Evolutionary conservation across 2,888 invertebrate genomes (phyloP).

Genomic region (Coenonympha arcania): DNA sequence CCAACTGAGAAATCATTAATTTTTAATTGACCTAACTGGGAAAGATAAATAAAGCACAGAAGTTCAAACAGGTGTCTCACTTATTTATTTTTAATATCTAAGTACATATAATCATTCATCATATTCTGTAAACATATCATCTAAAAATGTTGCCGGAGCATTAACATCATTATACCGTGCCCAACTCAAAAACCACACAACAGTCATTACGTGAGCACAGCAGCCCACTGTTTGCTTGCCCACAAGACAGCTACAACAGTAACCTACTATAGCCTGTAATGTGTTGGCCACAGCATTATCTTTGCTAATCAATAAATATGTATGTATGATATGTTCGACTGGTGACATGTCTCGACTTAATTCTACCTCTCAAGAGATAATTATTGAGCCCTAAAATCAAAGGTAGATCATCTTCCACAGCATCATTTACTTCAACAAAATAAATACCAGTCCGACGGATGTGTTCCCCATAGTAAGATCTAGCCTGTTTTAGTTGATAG

Average conservation of each 20-base stretch:
- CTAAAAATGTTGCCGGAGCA: background rate
- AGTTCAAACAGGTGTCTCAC: too few species aligned
- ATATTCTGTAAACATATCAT: background rate
- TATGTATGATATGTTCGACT: background rate
- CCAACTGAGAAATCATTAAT: too few species aligned
- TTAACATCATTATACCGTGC: background rate
- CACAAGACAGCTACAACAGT: background rate
- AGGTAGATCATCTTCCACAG: conserved; percentile 2
- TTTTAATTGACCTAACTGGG: too few species aligned
- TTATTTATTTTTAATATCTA: too few species aligned
- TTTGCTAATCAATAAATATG: background rate
- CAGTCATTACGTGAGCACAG: background rate
- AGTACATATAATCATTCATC: background rate
- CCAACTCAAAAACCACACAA: conserved; percentile 1
- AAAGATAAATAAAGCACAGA: too few species aligned
- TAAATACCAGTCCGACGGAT: conserved; percentile 3
- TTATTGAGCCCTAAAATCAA: background rate
- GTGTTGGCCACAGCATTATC: background rate
- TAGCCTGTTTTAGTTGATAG: conserved; percentile 7
- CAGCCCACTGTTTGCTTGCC: background rate
- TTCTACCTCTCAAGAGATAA: background rate
- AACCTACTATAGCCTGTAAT: background rate
- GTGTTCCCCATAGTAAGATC: too few species aligned
- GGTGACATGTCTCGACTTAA: background rate
- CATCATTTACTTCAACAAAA: conserved; percentile 1